Base-by-base conservation (phyloP, 2,888 invertebrate genomes). In the Phaonia tiefii region DNA sequence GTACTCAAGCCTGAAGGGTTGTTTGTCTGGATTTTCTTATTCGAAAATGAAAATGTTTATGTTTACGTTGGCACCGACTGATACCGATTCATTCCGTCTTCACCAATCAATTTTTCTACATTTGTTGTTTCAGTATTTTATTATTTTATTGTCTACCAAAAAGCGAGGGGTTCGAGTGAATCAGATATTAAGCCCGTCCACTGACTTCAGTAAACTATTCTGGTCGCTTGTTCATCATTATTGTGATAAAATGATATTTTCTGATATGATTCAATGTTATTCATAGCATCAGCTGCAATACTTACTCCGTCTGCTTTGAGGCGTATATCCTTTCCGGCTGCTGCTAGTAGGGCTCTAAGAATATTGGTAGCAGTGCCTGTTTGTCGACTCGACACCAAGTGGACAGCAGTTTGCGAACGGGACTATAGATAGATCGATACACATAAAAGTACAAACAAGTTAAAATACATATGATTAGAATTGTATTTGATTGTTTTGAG, bases 291-390 rank as follows among this genome's bases (percentile, higher is more conserved):
- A 22, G 25, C 22, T 11, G 25, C 22, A 10, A 22, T 85, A 92
- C 95, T 94, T 92, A 98, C 98, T 91, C 96, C 96, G 92, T 99
- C 98, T 72, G 94, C 93, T 89, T 95, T 94, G 70, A 97, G 91
- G 80, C 98, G 92, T 85, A 97, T 96, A 87, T 99, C 98, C 90
- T 97, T 97, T 67, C 97, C 97, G 42, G 97, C 96, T 17, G 96
- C 95, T 79, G 95, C 95, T 75, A 99, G 93, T 46, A 99, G 93
- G 4, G 97, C 94, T 87, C 98, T 93, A 13, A 99, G 93, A 85
- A 98, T 97, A 86, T 96, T 95, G 75, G 98, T 96, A 3, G 98
- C 98, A 11, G 97, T 96, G 15, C 97, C 98, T 0, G 97, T 97
- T 90, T 97, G 96, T 86, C 99, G 93, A 85, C 96, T 96, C 72